Evolutionary conservation across 2,797 vertebrate genomes (phyloP), one percentile per base, ranked within the genome.

Genomic region (Cynodonichthys magdalenae): DNA sequence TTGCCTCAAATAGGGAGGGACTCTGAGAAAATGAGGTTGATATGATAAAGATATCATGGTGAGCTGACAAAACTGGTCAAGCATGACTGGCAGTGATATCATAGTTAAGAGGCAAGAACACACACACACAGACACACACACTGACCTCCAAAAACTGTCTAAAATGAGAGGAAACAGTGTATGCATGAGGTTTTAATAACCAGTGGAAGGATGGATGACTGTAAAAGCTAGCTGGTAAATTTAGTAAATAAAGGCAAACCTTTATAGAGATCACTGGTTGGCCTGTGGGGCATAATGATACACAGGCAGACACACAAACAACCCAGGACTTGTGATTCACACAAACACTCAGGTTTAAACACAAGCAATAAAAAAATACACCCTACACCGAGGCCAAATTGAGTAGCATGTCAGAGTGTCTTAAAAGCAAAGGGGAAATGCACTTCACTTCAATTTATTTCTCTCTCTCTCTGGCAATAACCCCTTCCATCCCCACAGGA

Each of bases 361-460:
- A 87, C 77, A 84, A 67, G 70, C 82, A 84, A 66, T 52, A 41
- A 31, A 59, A 48, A 56, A 64, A 70, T 65, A 81, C 81, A 81
- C 85, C 63, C 75, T 77, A 79, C 77, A 89, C 75, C 75, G 70
- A 64, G 74, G 75, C 78, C 77, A 87, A 84, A 90, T 81, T 86
- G 85, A 86, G 85, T 79, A 89, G 87, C 81, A 77, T 84, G 83
- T 79, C 77, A 68, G 69, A 77, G 51, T 69, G 85, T 91, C 87
- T 91, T 92, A 84, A 92, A 92, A 92, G 86, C 87, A 86, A 76
- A 89, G 82, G 73, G 81, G 82, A 91, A 92, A 92, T 81, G 71
- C 89, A 90, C 87, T 90, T 93, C 90, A 91, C 90, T 92, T 91
- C 90, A 90, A 92, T 93, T 92, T 93, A 94, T 91, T 93, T 94